Conservation (phyloP, 2,888 invertebrate genomes). For the Gymnocheta viridis region DNA sequence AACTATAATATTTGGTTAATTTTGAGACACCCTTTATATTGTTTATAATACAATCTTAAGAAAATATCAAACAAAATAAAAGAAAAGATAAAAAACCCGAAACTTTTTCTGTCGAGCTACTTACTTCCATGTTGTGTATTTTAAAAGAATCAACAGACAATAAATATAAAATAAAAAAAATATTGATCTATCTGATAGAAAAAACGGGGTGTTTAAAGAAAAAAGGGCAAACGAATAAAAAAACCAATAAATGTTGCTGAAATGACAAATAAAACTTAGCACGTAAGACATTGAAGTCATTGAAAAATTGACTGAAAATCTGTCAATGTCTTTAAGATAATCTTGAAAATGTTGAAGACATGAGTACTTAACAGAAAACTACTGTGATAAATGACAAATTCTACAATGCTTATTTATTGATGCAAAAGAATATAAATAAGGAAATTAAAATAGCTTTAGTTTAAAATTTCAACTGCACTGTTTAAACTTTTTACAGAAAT, state of each 20-base stretch:
- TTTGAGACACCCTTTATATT: too few relatives aligned
- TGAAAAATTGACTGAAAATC: conserved; percentile 64
- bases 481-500: neutral
- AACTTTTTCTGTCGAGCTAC: neutral
- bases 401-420: conserved; percentile 10
- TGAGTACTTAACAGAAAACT: conserved; percentile 43
- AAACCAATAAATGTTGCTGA: conserved; percentile 29
- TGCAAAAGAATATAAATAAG: neutral
- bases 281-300: conserved; percentile 49
- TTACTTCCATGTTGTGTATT: conserved; percentile 7
- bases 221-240: neutral
- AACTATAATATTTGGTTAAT: too few relatives aligned
- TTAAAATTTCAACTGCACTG: neutral
- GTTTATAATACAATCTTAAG: conserved; percentile 26
- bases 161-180: conserved; percentile 23
- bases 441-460: neutral
- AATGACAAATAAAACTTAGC: conserved; percentile 63
- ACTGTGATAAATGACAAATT: conserved; percentile 37
- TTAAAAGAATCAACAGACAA: conserved; percentile 51
- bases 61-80: conserved; percentile 5
- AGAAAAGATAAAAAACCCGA: neutral
- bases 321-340: conserved; percentile 62
- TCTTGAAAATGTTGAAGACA: conserved; percentile 41
- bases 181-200: conserved; percentile 9
- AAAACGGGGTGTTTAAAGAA: neutral